Evolutionary conservation across 2,797 vertebrate species (phyloP), one percentile per base, ranked within the genome.

Genomic region (Gymnocypris eckloni): DNA sequence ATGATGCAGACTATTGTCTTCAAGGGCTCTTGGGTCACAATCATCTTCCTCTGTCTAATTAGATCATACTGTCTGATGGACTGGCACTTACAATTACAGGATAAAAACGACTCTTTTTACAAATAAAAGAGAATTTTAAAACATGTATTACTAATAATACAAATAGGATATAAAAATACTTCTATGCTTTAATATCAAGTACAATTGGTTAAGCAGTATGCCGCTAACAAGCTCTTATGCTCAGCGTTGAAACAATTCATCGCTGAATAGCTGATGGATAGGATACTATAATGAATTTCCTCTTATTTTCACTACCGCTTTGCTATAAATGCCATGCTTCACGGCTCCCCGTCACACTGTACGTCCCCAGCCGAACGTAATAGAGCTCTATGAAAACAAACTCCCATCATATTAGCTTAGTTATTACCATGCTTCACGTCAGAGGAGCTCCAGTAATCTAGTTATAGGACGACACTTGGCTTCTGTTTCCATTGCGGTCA

Each of bases 1-100:
- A 89, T 89, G 86, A 90, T 88, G 75, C 80, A 86, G 88, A 86
- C 89, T 86, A 87, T 89, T 90, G 89, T 89, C 83, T 89, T 88
- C 70, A 79, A 88, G 84, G 78, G 87, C 67, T 83, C 56, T 88
- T 82, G 82, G 76, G 75, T 86, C 87, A 88, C 84, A 79, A 71
- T 83, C 81, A 52, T 88, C 72, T 86, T 83, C 67, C 80, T 86
- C 70, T 79, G 54, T 73, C 67, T 86, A 66, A 72, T 82, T 83
- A 52, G 83, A 88, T 82, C 52, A 72, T 82, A 85, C 72, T 71
- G 83, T 82, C 66, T 87, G 79, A 81, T 85, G 81, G 79, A 85
- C 67, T 64, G 80, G 52, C 48, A 81, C 79, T 75, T 69, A 64
- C 45, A 73, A 75, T 72, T 25, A 67, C 52, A 86, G 66, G 48